phyloP scores from a whole-genome alignment of 2,113 vertebrate genomes.

The Actinemys pallida region DNA sequence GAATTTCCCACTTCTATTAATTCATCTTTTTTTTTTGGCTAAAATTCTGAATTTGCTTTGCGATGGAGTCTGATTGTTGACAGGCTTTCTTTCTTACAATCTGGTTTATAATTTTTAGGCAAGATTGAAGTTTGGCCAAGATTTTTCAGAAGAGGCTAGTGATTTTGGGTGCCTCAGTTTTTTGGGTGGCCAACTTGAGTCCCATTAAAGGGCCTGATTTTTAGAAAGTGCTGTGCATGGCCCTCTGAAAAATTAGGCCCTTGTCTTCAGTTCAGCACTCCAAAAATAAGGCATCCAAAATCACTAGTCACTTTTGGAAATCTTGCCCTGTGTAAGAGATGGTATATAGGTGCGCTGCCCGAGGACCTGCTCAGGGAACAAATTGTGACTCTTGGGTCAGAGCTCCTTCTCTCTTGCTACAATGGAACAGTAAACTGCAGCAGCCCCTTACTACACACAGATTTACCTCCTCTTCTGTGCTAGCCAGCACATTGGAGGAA shows the following conservation, averaged over 20 bases:
- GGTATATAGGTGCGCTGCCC: neutral
- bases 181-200: neutral
- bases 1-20: slow-evolving; percentile 29
- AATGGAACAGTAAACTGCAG: neutral
- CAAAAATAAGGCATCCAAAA: neutral
- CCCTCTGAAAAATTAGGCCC: neutral
- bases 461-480: neutral
- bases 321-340: neutral
- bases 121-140: neutral
- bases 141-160: neutral
- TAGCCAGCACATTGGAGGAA: neutral
- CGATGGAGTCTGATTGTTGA: neutral
- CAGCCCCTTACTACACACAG: neutral
- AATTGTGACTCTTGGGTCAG: neutral
- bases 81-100: fast-evolving
- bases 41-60: neutral
- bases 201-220: neutral
- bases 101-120: neutral
- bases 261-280: neutral
- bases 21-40: neutral
- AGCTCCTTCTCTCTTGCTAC: neutral
- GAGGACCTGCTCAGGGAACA: neutral
- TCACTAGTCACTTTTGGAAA: neutral
- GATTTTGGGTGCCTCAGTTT: neutral
- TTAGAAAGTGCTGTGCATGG: neutral